These are phyloP conservation scores for Omphaloscelis lunosa DNA, from an alignment of 2,888 invertebrate genomes.

Conservation along the genomic window DNA sequence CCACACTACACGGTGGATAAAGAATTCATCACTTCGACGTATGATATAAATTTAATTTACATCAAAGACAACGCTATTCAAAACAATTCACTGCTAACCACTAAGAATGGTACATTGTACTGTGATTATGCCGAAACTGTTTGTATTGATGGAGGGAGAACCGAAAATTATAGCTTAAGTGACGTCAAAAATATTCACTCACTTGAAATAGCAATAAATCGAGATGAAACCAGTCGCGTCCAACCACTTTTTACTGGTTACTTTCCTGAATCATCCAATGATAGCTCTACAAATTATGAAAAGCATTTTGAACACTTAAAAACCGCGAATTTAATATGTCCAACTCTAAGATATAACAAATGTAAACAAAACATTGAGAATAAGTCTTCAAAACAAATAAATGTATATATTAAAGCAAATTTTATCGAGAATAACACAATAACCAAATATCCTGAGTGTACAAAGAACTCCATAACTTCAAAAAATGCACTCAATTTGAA, in stretches of 20 bases:
- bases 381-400: constrained; percentile 7
- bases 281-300: constrained; percentile 1
- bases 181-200: background rate
- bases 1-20: background rate
- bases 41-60: constrained; percentile 43
- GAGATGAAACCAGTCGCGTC: constrained; percentile 34
- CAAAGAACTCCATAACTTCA: background rate
- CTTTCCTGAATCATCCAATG: background rate
- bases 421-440: constrained; percentile 41
- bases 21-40: background rate
- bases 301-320: background rate
- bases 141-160: constrained; percentile 3
- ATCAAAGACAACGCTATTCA: constrained; percentile 1
- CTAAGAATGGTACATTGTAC: background rate
- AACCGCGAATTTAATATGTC: constrained; percentile 4
- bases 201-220: constrained; percentile 26
- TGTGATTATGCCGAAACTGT: constrained; percentile 42
- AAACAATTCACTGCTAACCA: background rate
- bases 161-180: background rate
- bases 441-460: constrained; percentile 41
- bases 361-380: constrained; percentile 8
- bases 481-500: constrained; percentile 12
- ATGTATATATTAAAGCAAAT: constrained; percentile 42
- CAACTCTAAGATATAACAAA: background rate
- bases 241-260: constrained; percentile 57